phyloP scores from a whole-genome alignment of 2,113 vertebrate genomes.

The Catagonus wagneri region DNA sequence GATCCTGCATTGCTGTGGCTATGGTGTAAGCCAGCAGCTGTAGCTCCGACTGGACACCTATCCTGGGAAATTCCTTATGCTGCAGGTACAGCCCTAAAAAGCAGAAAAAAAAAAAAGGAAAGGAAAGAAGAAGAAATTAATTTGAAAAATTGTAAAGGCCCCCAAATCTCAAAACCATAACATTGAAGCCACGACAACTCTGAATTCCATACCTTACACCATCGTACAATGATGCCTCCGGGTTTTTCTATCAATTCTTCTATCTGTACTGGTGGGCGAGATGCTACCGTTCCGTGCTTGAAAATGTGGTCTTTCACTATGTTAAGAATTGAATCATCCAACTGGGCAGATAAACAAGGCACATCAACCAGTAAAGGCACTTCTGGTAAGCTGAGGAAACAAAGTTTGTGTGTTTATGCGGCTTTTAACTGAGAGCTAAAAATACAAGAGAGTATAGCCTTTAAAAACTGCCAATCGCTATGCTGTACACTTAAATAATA shows the following conservation, averaged over 20 bases:
- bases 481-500: background rate
- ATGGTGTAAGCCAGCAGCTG: too few species aligned
- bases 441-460: background rate
- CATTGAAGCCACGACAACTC: background rate
- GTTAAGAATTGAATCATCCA: slow-evolving; percentile 95
- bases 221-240: slow-evolving; percentile 95
- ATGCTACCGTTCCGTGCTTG: slow-evolving; percentile 93
- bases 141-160: background rate
- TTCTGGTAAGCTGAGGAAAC: slow-evolving; percentile 94
- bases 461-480: background rate
- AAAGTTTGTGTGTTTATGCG: slow-evolving; percentile 43
- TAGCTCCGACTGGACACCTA: too few species aligned
- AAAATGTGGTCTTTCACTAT: slow-evolving; percentile 92
- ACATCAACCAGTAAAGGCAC: slow-evolving; percentile 97
- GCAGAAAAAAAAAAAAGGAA: too few species aligned
- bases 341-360: slow-evolving; percentile 96
- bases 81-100: too few species aligned
- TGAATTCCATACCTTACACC: slow-evolving; percentile 94
- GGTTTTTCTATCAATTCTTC: slow-evolving; percentile 97
- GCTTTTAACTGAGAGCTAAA: background rate
- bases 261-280: slow-evolving; percentile 96
- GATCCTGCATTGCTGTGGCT: too few species aligned
- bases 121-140: too few species aligned
- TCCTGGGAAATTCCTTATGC: too few species aligned
- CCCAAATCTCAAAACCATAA: background rate